Evolutionary conservation across 2,888 invertebrate genomes (phyloP), one percentile per base, ranked within the genome.

Genomic region (Pyrgus malvae): DNA sequence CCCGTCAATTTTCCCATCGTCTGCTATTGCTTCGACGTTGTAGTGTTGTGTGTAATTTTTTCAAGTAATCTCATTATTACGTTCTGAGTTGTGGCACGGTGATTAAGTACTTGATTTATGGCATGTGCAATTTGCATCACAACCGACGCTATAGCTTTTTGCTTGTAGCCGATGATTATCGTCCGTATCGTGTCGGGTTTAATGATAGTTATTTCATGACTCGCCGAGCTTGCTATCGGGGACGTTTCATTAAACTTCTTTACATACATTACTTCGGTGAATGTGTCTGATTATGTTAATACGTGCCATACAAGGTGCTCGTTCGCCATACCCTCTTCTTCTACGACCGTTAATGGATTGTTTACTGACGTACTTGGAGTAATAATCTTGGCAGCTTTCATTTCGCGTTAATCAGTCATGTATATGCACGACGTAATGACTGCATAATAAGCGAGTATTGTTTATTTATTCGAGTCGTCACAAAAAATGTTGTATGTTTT

Each of bases 181-280:
- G 82, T 83, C 80, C 83, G 84, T 86, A 88, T 88, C 88, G 89
- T 84, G 88, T 87, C 83, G 83, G 78, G 69, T 75, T 81, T 90
- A 90, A 90, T 90, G 83, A 87, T 86, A 82, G 88, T 89, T 80
- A 88, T 88, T 87, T 85, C 83, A 84, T 82, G 85, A 85, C 80
- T 82, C 83, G 83, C 75, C 84, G 80, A 72, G 78, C 84, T 82
- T 68, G 80, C 82, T 79, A 77, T 77, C 74, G 78, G 81, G 78
- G 83, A 86, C 83, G 83, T 85, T 84, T 83, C 81, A 86, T 89
- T 89, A 87, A 85, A 87, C 81, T 79, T 76, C 78, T 84, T 83
- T 80, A 83, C 85, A 82, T 84, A 83, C 78, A 85, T 85, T 83
- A 84, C 83, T 83, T 80, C 77, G 76, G 79, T 80, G 84, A 83